phyloP scores from a whole-genome alignment of 30 jellyfish, hydroid and myxozoan species.

The Aurelia aurita region DNA sequence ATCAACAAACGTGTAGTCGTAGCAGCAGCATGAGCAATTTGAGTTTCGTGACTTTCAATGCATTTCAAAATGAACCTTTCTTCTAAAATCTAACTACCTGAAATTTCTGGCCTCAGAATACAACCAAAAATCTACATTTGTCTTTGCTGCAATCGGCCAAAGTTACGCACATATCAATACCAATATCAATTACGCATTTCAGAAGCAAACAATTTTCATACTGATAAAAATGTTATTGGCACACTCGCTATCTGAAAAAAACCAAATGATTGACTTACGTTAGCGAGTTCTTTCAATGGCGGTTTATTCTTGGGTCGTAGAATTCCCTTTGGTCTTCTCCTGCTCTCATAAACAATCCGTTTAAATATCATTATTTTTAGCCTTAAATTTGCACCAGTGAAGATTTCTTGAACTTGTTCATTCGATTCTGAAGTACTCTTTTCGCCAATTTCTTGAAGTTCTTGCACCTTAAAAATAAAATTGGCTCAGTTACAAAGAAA shows the following conservation, averaged over 20 bases:
- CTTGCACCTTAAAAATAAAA: slow-evolving; percentile 60
- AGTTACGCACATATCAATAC: no score
- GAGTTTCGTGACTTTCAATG: no score
- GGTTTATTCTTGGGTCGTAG: slow-evolving; percentile 88
- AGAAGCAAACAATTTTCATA: no score
- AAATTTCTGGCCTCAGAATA: no score
- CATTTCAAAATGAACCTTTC: no score
- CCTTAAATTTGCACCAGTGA: slow-evolving; percentile 64
- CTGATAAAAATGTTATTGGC: neutral
- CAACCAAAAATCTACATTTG: no score
- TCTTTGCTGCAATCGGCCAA: no score
- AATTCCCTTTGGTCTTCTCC: slow-evolving; percentile 92
- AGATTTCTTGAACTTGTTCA: slow-evolving; percentile 22
- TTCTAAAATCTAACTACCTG: no score
- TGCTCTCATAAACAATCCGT: slow-evolving; percentile 81
- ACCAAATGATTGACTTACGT: slow-evolving; percentile 40
- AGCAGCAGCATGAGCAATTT: no score
- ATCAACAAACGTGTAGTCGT: no score
- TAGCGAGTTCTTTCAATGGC: slow-evolving; percentile 74
- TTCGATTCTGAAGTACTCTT: slow-evolving; percentile 47
- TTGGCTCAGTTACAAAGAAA: no score
- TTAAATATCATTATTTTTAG: slow-evolving; percentile 75
- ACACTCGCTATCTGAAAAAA: neutral
- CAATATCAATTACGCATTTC: no score
- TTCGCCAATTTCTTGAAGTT: slow-evolving; percentile 80